Base-by-base conservation (phyloP, 1,140 invertebrate genomes). In the Hycleus cichorii region DNA sequence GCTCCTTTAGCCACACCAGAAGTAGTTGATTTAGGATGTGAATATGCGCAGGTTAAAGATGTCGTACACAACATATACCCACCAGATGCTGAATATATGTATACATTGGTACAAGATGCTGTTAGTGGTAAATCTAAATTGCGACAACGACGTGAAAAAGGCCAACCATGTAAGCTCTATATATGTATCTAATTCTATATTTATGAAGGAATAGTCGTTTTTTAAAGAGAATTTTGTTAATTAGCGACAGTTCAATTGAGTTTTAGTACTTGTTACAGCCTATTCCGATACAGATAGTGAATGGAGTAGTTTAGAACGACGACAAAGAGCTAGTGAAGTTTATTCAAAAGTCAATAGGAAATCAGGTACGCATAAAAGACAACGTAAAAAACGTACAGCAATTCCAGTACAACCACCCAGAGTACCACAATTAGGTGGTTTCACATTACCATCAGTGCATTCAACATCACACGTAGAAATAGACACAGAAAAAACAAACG, bases 241-340 rank as follows among this genome's bases (percentile, higher is more conserved):
- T 59, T 62, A 42, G 60, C 18, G 18, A 32, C 32, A 32, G 2
- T 61, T 64, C 64, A 67, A 27, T 69, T 86, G 86, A 7, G 32
- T 32, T 5, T 32, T 32, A 32, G 32, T 32, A 7, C 7, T 32
- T 32, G 32, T 32, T 32, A 32, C 38, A 53, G 51, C 86, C 46
- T 89, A 89, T 72, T 90, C 87, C 26, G 90, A 93, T 71, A 91
- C 89, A 12, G 90, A 93, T 71, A 93, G 89, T 64, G 92, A 93
- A 53, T 88, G 86, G 74, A 91, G 88, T 68, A 90, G 89, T 44
- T 73, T 87, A 45, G 90, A 91, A 69, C 77, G 87, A 56, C 78
- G 87, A 40, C 77, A 78, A 60, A 74, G 81, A 65, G 82, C 83
- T 60, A 82, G 82, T 40, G 87, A 86, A 59, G 77, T 81, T 4